These are phyloP conservation scores for Hassar affinis DNA, from an alignment of 2,113 vertebrate genomes.

Conservation along the genomic window DNA sequence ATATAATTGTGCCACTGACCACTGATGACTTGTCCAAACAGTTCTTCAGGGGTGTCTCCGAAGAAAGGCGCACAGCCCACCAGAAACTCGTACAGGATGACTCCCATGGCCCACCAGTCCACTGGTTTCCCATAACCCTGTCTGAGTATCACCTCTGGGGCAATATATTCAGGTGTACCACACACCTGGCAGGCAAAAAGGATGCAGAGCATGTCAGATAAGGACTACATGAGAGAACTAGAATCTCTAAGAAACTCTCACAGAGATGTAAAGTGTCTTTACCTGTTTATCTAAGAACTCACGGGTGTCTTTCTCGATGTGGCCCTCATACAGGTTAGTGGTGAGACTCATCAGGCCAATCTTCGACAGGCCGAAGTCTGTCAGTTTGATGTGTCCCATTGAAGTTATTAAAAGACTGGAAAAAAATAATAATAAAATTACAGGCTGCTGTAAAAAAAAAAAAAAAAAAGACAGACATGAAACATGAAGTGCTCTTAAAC, in stretches of 20 bases:
- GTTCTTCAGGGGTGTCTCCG: conserved; percentile 93
- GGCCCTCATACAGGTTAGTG: conserved; percentile 94
- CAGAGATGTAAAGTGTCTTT: conserved; percentile 6
- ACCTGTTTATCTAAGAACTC: conserved; percentile 98
- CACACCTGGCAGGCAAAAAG: conserved; percentile 79
- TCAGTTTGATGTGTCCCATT: conserved; percentile 96
- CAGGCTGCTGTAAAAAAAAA: background rate
- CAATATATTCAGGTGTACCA: conserved; percentile 95
- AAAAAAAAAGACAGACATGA: background rate
- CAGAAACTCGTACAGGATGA: conserved; percentile 95
- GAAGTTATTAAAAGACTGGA: conserved; percentile 95
- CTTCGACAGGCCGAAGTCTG: conserved; percentile 96
- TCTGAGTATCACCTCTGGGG: conserved; percentile 93
- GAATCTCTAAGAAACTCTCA: background rate
- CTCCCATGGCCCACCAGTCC: conserved; percentile 98
- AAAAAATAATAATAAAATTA: background rate
- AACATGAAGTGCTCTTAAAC: background rate
- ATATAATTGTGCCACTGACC: conserved; percentile 73
- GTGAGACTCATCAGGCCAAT: conserved; percentile 97
- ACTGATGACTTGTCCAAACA: conserved; percentile 97
- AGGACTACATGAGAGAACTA: background rate
- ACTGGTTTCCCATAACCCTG: conserved; percentile 97
- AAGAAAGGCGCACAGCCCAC: conserved; percentile 95
- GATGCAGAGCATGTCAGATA: conserved; percentile 1
- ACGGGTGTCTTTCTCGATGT: conserved; percentile 95